A percentile compares a stretch with the other conserved stretches of the same genome.
Conservation (phyloP, 2,888 invertebrate genomes). For the Pristionchus arcanus region DNA sequence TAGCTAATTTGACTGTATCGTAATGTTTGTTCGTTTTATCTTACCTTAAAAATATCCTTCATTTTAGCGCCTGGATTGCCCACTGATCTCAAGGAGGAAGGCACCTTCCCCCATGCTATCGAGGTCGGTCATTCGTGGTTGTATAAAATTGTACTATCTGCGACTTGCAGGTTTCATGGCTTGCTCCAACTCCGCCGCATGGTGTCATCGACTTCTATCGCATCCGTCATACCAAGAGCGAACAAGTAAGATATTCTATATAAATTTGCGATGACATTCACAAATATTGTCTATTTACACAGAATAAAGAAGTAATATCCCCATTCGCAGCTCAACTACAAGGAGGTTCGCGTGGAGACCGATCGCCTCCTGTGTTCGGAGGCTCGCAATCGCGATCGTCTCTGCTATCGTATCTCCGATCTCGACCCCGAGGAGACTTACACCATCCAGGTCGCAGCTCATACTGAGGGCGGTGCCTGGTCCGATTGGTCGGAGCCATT, state of each 20-base stretch:
- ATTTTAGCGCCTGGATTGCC: conserved; percentile 75
- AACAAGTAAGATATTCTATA: conserved; percentile 51
- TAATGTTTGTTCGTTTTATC: no score
- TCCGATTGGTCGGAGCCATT: conserved; percentile 78
- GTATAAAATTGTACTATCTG: background rate
- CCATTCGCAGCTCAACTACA: conserved; percentile 71
- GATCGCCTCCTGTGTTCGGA: conserved; percentile 77
- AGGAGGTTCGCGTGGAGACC: conserved; percentile 74
- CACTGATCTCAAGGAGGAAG: conserved; percentile 76
- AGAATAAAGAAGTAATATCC: background rate
- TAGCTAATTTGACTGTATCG: no score
- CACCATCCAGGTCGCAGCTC: conserved; percentile 77
- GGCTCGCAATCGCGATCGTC: conserved; percentile 73
- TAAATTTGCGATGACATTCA: background rate
- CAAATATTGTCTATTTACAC: background rate
- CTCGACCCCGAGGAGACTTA: conserved; percentile 79
- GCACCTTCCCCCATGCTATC: conserved; percentile 75
- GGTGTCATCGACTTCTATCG: conserved; percentile 78
- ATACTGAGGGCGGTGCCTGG: conserved; percentile 79
- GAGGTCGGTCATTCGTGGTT: conserved; percentile 57
- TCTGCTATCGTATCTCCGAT: conserved; percentile 78
- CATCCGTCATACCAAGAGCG: conserved; percentile 76
- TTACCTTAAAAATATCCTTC: background rate
- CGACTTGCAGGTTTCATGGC: conserved; percentile 71
- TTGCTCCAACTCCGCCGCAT: conserved; percentile 78